Evolutionary conservation across 2,888 invertebrate species (phyloP).

Genomic region (Chrysotoxum bicinctum): DNA sequence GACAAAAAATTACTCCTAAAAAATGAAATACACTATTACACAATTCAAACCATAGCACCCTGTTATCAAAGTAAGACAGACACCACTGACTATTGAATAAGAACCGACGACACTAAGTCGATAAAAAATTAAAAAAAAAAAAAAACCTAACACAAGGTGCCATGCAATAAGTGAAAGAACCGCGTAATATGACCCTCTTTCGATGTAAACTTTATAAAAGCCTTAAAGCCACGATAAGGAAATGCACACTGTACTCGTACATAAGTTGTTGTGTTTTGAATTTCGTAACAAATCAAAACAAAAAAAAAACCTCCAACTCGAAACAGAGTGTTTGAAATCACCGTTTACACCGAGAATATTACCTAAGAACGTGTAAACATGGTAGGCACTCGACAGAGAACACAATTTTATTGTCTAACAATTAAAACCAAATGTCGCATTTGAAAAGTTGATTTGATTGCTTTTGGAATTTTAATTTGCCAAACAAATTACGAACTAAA

Average conservation of each 20-base stretch:
- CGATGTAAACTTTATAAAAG: conserved; percentile 5
- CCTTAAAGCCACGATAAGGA: conserved; percentile 33
- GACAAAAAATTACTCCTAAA: background rate
- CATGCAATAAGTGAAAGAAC: conserved; percentile 70
- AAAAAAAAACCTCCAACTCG: background rate
- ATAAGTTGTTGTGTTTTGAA: background rate
- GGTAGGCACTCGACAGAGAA: background rate
- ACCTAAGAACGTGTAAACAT: conserved; percentile 12
- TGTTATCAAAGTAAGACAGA: background rate
- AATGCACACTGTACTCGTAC: conserved; percentile 10
- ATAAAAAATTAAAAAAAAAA: background rate
- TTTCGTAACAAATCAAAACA: conserved; percentile 31
- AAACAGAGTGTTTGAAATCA: background rate
- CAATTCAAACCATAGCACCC: background rate
- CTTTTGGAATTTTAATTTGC: conserved; percentile 41
- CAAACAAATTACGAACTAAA: conserved; percentile 3
- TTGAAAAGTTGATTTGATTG: conserved; percentile 24
- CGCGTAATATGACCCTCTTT: conserved; percentile 65
- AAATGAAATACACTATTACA: background rate
- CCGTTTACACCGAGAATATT: background rate
- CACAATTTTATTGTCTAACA: conserved; percentile 23
- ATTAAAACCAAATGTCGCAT: background rate
- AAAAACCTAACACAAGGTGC: conserved; percentile 8
- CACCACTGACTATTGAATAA: background rate
- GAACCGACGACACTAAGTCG: conserved; percentile 58